phyloP scores from a whole-genome alignment of 2,888 invertebrate species.

The Xestia c-nigrum region DNA sequence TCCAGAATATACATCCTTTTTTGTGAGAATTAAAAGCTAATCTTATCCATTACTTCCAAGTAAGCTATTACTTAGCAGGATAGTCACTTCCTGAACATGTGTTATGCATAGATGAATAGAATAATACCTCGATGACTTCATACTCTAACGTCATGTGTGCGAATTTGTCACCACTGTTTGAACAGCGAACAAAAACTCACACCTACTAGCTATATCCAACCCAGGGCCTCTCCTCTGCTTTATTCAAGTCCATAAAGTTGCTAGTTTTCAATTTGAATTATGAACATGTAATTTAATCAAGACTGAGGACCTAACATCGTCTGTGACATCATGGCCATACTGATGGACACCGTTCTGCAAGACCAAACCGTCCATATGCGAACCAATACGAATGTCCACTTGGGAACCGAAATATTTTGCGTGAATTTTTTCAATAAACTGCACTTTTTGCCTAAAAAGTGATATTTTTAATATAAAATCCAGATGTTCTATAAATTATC shows the following conservation, averaged over 20 bases:
- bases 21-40: slow-evolving; percentile 37
- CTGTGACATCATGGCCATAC: background rate
- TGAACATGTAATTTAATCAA: background rate
- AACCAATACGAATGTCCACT: background rate
- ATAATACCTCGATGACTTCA: slow-evolving; percentile 57
- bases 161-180: slow-evolving; percentile 63
- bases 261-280: background rate
- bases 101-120: slow-evolving; percentile 30
- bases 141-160: slow-evolving; percentile 57
- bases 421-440: background rate
- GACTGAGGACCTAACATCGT: background rate
- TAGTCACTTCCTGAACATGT: slow-evolving; percentile 50
- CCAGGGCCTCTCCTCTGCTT: background rate
- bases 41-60: slow-evolving; percentile 43
- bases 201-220: slow-evolving; percentile 5
- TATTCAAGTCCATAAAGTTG: slow-evolving; percentile 2
- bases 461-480: background rate
- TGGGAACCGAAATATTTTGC: background rate
- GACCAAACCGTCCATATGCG: background rate
- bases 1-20: slow-evolving; percentile 26
- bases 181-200: slow-evolving; percentile 36
- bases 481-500: background rate
- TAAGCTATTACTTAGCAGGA: slow-evolving; percentile 34
- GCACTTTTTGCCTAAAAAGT: background rate
- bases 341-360: background rate